Evolutionary conservation across 2,888 invertebrate genomes (phyloP).

Genomic region (Orthosia cruda): DNA sequence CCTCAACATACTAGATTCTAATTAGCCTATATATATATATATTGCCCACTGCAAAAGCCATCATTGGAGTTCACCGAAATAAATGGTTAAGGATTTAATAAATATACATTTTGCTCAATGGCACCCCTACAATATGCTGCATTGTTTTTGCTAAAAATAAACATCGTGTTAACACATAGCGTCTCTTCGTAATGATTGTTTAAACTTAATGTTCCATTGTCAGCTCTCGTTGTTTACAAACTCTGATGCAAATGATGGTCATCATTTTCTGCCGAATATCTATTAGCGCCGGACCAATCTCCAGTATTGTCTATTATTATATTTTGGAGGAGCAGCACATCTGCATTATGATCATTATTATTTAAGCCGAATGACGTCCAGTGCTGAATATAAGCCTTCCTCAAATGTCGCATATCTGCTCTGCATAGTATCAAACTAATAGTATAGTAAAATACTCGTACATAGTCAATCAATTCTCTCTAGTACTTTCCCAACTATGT

Average conservation of each 20-base stretch:
- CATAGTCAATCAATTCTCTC: too few species aligned
- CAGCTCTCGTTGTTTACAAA: neutral
- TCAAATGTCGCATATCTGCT: too few species aligned
- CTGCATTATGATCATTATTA: neutral
- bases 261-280: too few species aligned
- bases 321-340: neutral
- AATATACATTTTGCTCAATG: neutral
- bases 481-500: too few species aligned
- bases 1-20: too few species aligned
- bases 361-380: too few species aligned
- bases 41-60: too few species aligned
- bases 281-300: neutral
- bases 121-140: neutral
- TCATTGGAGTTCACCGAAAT: neutral
- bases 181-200: neutral
- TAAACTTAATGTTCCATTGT: neutral
- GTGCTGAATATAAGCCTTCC: too few species aligned
- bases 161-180: neutral
- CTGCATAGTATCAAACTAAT: too few species aligned
- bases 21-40: too few species aligned
- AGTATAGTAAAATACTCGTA: too few species aligned
- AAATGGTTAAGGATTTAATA: neutral
- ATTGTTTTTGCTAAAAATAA: conserved; percentile 7
- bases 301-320: neutral
- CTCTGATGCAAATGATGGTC: neutral